Percentiles rank a stretch among this genome's conserved stretches.
Evolutionary conservation across 1,140 invertebrate species (phyloP).

Genomic region (Meteorus sp.): DNA sequence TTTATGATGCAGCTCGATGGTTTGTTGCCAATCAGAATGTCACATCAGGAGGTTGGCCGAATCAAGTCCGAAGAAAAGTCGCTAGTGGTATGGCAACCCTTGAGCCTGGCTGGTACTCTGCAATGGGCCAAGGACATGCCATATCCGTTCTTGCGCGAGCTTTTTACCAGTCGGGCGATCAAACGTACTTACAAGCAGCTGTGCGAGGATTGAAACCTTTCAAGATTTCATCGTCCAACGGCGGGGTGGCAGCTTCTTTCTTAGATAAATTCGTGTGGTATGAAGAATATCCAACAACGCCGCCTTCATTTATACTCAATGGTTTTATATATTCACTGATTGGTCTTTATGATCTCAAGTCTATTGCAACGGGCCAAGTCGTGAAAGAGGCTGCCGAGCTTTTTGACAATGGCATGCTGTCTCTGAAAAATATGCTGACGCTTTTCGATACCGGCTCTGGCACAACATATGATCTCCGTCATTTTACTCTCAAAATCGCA

Average conservation of each 20-base stretch:
- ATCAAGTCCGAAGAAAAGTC: conserved; percentile 79
- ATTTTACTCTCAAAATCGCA: conserved; percentile 84
- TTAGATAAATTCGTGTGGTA: conserved; percentile 85
- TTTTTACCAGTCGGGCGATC: conserved; percentile 78
- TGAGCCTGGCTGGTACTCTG: conserved; percentile 90
- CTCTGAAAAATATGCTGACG: conserved; percentile 86
- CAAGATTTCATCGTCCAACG: conserved; percentile 66
- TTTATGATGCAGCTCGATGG: conserved; percentile 93
- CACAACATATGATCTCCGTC: conserved; percentile 95
- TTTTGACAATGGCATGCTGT: conserved; percentile 84
- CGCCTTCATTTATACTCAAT: conserved; percentile 94
- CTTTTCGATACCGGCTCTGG: conserved; percentile 95
- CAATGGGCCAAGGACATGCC: conserved; percentile 97
- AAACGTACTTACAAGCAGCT: conserved; percentile 79
- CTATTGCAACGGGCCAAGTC: conserved; percentile 65
- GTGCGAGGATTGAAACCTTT: conserved; percentile 80
- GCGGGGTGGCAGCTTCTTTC: conserved; percentile 86
- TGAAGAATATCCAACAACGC: conserved; percentile 97
- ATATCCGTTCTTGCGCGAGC: conserved; percentile 91
- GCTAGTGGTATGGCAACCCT: conserved; percentile 77
- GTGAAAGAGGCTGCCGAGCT: conserved; percentile 69
- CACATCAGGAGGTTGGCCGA: conserved; percentile 83
- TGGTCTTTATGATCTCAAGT: conserved; percentile 90
- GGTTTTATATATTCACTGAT: conserved; percentile 98
- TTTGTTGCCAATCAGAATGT: conserved; percentile 84